These are phyloP conservation scores for Arctia plantaginis DNA, from an alignment of 2,888 invertebrate species.

Conservation along the genomic window DNA sequence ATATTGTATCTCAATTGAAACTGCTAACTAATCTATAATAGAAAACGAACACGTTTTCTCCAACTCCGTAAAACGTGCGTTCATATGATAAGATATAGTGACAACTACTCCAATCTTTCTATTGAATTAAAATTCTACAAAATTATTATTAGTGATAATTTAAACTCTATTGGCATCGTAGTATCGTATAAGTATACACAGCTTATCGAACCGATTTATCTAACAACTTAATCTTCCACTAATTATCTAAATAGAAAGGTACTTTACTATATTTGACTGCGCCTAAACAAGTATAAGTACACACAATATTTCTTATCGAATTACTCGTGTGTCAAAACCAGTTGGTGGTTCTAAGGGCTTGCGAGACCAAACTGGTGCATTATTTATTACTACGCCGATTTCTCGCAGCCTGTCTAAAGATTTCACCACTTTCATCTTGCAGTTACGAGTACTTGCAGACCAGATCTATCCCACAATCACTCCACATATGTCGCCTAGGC, in stretches of 20 bases:
- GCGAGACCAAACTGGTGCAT: conserved; percentile 78
- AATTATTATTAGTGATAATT: conserved; percentile 23
- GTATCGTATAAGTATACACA: conserved; percentile 44
- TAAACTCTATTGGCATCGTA: conserved; percentile 36
- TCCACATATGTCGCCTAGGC: conserved; percentile 48
- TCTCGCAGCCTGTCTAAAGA: conserved; percentile 77
- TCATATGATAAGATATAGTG: not conserved
- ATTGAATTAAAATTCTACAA: conserved; percentile 18
- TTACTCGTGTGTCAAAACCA: conserved; percentile 67
- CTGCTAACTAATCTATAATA: not conserved
- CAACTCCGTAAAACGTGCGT: not conserved
- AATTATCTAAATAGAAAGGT: conserved; percentile 51
- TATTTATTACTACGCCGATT: conserved; percentile 83
- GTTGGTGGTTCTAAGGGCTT: conserved; percentile 77
- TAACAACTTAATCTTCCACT: conserved; percentile 48
- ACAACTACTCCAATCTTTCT: not conserved
- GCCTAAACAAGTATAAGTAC: conserved; percentile 46
- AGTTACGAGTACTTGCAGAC: conserved; percentile 68
- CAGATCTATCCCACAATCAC: conserved; percentile 62
- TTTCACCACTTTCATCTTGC: conserved; percentile 85
- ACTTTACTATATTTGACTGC: conserved; percentile 47
- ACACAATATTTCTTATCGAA: conserved; percentile 62
- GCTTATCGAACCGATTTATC: conserved; percentile 51
- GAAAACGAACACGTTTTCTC: conserved; percentile 5
- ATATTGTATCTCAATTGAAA: not conserved